Conservation (phyloP, 1,140 invertebrate species). For the Spodoptera litura region DNA sequence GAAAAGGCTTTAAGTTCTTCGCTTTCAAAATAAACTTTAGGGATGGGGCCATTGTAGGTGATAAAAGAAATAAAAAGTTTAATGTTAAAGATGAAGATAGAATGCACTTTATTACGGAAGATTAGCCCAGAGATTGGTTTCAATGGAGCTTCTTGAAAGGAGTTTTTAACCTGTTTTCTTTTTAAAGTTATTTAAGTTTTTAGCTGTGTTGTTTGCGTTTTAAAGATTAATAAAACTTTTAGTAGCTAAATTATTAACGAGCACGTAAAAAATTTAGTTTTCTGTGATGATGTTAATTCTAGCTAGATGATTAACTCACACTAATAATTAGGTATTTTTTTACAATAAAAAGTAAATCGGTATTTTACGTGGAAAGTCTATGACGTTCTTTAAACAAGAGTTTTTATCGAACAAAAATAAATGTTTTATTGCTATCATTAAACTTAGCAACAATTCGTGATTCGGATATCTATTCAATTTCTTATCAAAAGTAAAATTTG, state of each 20-base stretch:
- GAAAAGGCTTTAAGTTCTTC: slow-evolving; percentile 53
- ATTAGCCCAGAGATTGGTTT: slow-evolving; percentile 26
- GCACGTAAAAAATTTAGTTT: too few relatives aligned
- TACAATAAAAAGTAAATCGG: too few relatives aligned
- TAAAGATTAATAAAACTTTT: neutral
- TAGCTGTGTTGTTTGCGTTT: neutral
- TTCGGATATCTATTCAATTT: slow-evolving; percentile 73
- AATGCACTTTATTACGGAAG: slow-evolving; percentile 32
- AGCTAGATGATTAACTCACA: too few relatives aligned
- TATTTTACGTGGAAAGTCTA: too few relatives aligned
- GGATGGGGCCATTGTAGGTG: slow-evolving; percentile 29
- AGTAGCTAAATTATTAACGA: too few relatives aligned
- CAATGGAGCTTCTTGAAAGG: neutral
- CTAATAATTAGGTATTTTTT: too few relatives aligned
- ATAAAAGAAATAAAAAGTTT: slow-evolving; percentile 45
- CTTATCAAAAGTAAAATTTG: slow-evolving; percentile 78
- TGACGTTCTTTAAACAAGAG: slow-evolving; percentile 1
- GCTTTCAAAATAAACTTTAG: slow-evolving; percentile 52
- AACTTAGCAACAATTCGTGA: slow-evolving; percentile 63
- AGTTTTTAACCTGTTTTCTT: slow-evolving; percentile 12
- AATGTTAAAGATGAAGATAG: slow-evolving; percentile 34
- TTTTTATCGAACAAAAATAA: slow-evolving; percentile 29
- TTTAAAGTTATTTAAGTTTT: slow-evolving; percentile 16
- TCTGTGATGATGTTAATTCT: too few relatives aligned
- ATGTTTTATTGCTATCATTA: slow-evolving; percentile 60